phyloP scores from a whole-genome alignment of 1,140 invertebrate genomes.

The Halictus rubicundus region DNA sequence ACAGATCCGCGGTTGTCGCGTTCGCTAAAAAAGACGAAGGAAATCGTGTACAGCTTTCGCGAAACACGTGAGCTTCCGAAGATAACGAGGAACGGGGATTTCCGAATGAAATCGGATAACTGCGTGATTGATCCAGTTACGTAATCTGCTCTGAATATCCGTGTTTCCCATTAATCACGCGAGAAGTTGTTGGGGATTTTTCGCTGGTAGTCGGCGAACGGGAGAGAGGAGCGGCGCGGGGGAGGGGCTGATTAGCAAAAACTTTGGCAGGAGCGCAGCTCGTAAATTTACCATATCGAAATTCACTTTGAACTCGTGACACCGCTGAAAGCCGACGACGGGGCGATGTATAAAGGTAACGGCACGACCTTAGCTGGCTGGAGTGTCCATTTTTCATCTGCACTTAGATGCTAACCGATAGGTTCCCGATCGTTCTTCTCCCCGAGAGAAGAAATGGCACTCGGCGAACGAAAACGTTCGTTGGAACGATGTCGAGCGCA shows the following conservation, averaged over 20 bases:
- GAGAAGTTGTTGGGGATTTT: neutral
- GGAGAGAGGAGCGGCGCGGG: neutral
- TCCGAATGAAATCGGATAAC: neutral
- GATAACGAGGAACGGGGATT: neutral
- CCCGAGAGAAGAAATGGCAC: constrained; percentile 1
- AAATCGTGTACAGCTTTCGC: no score
- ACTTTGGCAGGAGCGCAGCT: neutral
- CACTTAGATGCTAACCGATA: constrained; percentile 40
- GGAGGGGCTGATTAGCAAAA: neutral
- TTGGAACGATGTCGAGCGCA: neutral
- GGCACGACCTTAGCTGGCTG: neutral
- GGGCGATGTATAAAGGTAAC: constrained; percentile 25
- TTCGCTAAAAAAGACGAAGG: neutral
- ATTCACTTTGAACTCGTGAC: constrained; percentile 27
- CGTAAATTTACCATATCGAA: constrained; percentile 31
- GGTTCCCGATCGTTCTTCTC: constrained; percentile 13
- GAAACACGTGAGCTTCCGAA: neutral
- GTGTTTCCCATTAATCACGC: neutral
- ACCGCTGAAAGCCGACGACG: neutral
- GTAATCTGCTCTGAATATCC: neutral
- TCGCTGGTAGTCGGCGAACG: neutral
- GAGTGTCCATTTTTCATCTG: constrained; percentile 48
- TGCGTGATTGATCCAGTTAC: neutral
- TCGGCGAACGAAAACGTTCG: neutral
- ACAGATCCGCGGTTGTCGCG: no score